Base-by-base conservation (phyloP, 1,140 invertebrate species). In the Caenorhabditis elegans region DNA sequence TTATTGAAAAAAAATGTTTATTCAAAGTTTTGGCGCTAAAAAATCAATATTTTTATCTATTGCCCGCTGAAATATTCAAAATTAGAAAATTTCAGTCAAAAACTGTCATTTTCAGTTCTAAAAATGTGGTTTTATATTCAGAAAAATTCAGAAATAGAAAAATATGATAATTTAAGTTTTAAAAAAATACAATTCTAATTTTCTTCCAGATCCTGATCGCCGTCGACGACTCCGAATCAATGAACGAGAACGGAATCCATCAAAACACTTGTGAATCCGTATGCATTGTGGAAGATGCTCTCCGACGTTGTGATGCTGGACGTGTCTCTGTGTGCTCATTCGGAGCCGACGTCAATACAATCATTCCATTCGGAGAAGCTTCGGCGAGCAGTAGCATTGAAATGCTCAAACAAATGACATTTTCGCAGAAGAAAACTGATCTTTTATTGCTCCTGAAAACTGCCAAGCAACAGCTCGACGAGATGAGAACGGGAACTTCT, bases 181-280 rank as follows among this genome's bases (percentile, higher is more conserved):
- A n/a, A n/a, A n/a, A n/a, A n/a, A n/a, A n/a, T n/a, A n/a, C n/a
- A n/a, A n/a, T n/a, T n/a, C n/a, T n/a, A n/a, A n/a, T n/a, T 43
- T 15, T 43, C 15, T 43, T 43, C 15, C n/a, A 77, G 75, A 96
- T 99, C 46, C 93, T 96, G 34, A 91, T 99, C 15, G 97, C 98
- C 1, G 93, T 99, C 10, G 98, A 99, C 91, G 96, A 99, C 90
- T 98, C 97, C 0, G 95, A 94, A 11, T 92, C 94, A 79, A 96
- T 96, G 95, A 92, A 93, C 13, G 94, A 96, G 87, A 96, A 95
- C 90, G 93, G 94, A 89, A 95, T 95, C 24, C 43, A 78, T 48
- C 76, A 78, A 91, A 91, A 99, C 60, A 95, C 97, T 0, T 96
- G 98, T 90, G 95, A 99, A 89, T 95, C 96, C 22, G 91, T 99